Base-by-base conservation (phyloP, 1,140 invertebrate species). In the Rhagoletis zephyria region DNA sequence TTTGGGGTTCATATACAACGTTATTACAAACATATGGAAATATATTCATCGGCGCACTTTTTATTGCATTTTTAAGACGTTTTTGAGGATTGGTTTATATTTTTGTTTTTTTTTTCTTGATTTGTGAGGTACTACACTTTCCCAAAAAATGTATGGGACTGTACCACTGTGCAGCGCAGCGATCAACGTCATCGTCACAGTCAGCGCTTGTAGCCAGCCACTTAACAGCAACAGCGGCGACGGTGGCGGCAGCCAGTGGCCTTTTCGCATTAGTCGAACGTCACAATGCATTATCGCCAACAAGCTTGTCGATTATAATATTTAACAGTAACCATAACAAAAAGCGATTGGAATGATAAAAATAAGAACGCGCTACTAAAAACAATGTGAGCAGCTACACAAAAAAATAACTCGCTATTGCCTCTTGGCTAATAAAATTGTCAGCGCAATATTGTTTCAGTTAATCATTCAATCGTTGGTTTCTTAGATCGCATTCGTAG, bases 191-290 rank as follows among this genome's bases (percentile, higher is more conserved):
- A 74, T 45, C 67, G 67, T 10, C 40, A 74, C 42, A 74, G 9
- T 16, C 67, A 74, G 4, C 40, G 45, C 67, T 67, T 67, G 42
- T 56, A 74, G 67, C 7, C 67, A 74, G 67, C 40, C 67, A 74
- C 67, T 42, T 10, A 45, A 45, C 19, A 30, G 5, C 9, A n/a
- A 30, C 67, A 16, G 67, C 14, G 16, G 67, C 67, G 16, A 12
- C 14, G 30, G 30, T 30, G 30, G 30, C 30, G 2, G 67, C 67
- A 40, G 45, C 67, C 67, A 74, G 67, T 74, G 67, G 67, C 67
- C 67, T 74, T 74, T 74, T 74, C 67, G 42, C 67, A 74, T 74
- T 74, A 74, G 67, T 42, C 30, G 12, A 45, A 74, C 67, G 67
- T 74, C 67, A 74, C 42, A 74, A 42, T 9, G 42, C 42, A 74